phyloP scores from a whole-genome alignment of 2,888 invertebrate species.

The Erebia aethiops region DNA sequence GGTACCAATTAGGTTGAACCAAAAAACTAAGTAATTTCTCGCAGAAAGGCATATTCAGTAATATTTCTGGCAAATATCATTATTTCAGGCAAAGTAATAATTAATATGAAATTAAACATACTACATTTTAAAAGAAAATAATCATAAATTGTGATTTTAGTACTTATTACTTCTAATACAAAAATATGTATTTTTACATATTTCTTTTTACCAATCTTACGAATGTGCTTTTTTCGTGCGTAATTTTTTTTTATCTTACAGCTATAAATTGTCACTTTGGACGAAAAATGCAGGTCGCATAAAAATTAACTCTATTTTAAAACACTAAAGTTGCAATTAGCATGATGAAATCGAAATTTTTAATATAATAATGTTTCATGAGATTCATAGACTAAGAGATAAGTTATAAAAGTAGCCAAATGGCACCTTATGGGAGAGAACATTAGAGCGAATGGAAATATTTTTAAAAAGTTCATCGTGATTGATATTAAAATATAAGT shows the following conservation, averaged over 20 bases:
- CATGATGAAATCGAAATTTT: background rate
- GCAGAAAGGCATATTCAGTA: background rate
- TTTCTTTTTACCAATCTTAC: conserved; percentile 6
- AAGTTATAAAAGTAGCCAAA: conserved; percentile 46
- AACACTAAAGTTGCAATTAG: background rate
- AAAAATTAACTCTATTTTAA: background rate
- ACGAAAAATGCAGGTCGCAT: conserved; percentile 2
- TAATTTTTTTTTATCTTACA: conserved; percentile 4
- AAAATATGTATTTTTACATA: conserved; percentile 14
- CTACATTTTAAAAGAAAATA: no score
- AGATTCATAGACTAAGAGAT: conserved; percentile 25
- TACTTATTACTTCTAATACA: background rate
- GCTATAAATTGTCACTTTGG: conserved; percentile 6
- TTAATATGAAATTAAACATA: background rate
- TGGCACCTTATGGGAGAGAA: conserved; percentile 62
- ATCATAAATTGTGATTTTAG: background rate
- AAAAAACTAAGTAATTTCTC: background rate
- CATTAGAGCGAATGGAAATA: conserved; percentile 10
- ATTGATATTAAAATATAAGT: no score
- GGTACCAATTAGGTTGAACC: background rate
- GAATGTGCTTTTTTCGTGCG: conserved; percentile 17
- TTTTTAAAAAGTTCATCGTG: background rate
- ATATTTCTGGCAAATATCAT: no score
- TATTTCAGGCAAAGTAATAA: no score
- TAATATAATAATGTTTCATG: background rate